These are phyloP conservation scores for Apis dorsata DNA, from an alignment of 1,140 invertebrate genomes.

Conservation along the genomic window DNA sequence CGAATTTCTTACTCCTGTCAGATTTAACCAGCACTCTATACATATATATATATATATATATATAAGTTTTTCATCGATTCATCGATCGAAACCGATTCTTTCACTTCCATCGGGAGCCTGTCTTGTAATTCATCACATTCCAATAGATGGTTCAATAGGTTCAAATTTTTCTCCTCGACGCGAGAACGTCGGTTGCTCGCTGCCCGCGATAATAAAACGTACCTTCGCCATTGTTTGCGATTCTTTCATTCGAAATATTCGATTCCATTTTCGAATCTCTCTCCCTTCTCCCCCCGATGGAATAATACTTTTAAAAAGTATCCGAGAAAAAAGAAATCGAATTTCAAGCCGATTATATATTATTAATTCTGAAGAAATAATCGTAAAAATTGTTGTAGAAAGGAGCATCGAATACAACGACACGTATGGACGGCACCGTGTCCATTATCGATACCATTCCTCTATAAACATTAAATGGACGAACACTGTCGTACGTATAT, in stretches of 20 bases:
- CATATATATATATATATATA: not conserved
- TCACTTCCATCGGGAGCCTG: constrained; percentile 4
- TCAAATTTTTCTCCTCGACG: not conserved
- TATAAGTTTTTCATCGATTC: constrained; percentile 11
- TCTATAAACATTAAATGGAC: not conserved
- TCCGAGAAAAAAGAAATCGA: too few species aligned
- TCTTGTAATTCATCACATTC: constrained; percentile 30
- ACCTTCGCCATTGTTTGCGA: constrained; percentile 1
- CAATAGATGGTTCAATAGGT: not conserved
- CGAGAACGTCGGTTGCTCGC: not conserved
- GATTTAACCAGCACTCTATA: constrained; percentile 1
- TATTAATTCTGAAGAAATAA: not conserved
- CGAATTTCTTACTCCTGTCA: not conserved
- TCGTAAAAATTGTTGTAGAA: too few species aligned
- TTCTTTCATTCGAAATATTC: not conserved
- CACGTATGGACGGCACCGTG: too few species aligned
- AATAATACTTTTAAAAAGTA: too few species aligned
- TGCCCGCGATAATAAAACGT: not conserved
- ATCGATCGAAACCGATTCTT: not conserved
- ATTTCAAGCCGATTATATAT: too few species aligned
- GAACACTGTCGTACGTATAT: constrained; percentile 30
- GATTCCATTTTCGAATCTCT: not conserved
- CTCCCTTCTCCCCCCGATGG: too few species aligned
- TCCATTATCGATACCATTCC: too few species aligned
- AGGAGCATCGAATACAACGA: not conserved